These are phyloP conservation scores for Corynorhinus townsendii DNA, from an alignment of 2,113 vertebrate genomes.

Conservation along the genomic window DNA sequence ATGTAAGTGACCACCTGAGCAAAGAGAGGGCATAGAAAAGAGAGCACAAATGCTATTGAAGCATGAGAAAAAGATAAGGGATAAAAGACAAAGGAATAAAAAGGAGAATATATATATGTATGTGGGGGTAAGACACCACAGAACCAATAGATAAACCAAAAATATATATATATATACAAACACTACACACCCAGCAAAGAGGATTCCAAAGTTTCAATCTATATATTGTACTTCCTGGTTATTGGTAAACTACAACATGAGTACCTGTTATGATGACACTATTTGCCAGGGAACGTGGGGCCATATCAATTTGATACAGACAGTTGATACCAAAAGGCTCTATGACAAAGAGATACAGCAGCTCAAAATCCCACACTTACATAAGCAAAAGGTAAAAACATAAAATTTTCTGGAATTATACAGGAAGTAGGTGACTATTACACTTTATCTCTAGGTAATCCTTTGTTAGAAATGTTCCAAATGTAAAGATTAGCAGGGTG, in stretches of 20 bases:
- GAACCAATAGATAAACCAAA: too few species aligned
- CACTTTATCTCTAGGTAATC: constrained; percentile 35
- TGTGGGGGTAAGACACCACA: too few species aligned
- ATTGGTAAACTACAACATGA: background rate
- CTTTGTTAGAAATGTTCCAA: constrained; percentile 23
- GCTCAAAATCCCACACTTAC: background rate
- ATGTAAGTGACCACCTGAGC: too few species aligned
- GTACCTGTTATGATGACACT: background rate
- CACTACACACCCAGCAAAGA: too few species aligned
- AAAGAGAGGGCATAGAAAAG: too few species aligned
- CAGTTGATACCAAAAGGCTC: background rate
- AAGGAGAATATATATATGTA: too few species aligned
- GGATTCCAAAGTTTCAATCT: background rate
- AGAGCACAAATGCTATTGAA: too few species aligned
- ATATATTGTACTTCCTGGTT: background rate
- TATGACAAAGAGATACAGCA: background rate
- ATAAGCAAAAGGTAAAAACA: background rate
- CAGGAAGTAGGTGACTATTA: background rate
- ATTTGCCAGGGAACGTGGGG: background rate
- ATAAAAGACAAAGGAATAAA: too few species aligned
- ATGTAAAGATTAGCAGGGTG: background rate
- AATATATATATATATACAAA: too few species aligned
- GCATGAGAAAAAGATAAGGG: too few species aligned
- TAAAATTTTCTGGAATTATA: background rate
- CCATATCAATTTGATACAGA: background rate